These are phyloP conservation scores for Sepioteuthis lessoniana DNA, from an alignment of 2,888 invertebrate genomes.

Conservation along the genomic window DNA sequence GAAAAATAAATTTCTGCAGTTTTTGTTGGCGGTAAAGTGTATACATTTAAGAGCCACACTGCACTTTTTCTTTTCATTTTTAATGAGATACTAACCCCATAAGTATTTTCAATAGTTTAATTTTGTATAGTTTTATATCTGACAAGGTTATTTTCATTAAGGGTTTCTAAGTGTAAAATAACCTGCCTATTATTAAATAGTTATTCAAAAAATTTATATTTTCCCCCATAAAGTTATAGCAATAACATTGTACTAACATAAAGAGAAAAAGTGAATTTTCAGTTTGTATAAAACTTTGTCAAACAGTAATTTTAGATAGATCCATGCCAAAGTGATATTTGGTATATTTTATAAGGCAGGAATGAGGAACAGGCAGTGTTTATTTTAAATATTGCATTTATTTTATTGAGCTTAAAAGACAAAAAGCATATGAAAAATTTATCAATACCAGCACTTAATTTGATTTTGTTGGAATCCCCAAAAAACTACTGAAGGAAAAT, in stretches of 20 bases:
- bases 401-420: neutral
- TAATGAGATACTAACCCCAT: neutral
- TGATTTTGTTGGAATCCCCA: neutral
- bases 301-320: neutral
- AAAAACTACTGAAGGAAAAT: neutral
- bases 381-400: neutral
- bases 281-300: neutral
- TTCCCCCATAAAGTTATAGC: neutral
- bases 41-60: neutral
- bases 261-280: neutral
- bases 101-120: neutral
- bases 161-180: neutral
- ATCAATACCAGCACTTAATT: neutral
- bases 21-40: neutral
- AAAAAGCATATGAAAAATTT: neutral
- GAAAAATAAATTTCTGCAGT: neutral
- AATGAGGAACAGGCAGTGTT: conserved; percentile 18
- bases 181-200: neutral
- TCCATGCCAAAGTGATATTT: neutral
- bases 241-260: neutral
- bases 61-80: too few species aligned
- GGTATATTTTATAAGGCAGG: neutral
- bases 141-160: neutral
- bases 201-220: neutral
- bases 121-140: neutral